Percentiles rank a stretch among this genome's conserved stretches.
Evolutionary conservation across 1,140 invertebrate species (phyloP).

Genomic region (Drosophila ananassae): DNA sequence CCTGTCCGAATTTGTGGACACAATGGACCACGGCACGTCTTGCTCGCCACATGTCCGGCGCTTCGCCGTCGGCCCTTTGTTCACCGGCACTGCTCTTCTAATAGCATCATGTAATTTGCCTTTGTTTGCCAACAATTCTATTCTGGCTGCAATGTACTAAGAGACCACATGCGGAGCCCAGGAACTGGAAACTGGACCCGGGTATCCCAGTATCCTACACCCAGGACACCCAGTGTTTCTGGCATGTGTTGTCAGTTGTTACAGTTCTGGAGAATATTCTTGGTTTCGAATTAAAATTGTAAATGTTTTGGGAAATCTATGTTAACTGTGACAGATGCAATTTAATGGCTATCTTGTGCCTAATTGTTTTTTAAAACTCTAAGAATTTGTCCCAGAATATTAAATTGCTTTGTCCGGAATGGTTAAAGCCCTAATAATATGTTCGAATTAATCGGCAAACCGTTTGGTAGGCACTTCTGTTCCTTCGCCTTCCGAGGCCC

Average conservation of each 20-base stretch:
- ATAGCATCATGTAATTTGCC: conserved; percentile 78
- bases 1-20: conserved; percentile 46
- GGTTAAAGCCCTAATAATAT: conserved; percentile 1
- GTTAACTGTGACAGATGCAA: conserved; percentile 3
- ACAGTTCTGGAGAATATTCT: conserved; percentile 16
- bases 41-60: conserved; percentile 60
- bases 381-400: neutral
- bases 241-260: conserved; percentile 19
- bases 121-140: conserved; percentile 82
- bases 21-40: conserved; percentile 39
- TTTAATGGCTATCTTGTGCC: conserved; percentile 22
- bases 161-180: conserved; percentile 66
- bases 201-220: neutral
- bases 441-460: conserved; percentile 18
- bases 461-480: conserved; percentile 13
- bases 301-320: conserved; percentile 13
- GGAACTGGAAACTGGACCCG: conserved; percentile 1
- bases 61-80: conserved; percentile 70
- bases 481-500: conserved; percentile 18
- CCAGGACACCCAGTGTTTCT: conserved; percentile 22
- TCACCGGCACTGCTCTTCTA: conserved; percentile 67
- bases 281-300: conserved; percentile 21
- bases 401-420: conserved; percentile 14
- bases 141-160: conserved; percentile 66
- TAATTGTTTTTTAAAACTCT: conserved; percentile 15